Percentiles rank a stretch among this genome's conserved stretches.
phyloP scores from a whole-genome alignment of 35 echinoderm and acorn worm species.

The Strongylocentrotus purpuratus region DNA sequence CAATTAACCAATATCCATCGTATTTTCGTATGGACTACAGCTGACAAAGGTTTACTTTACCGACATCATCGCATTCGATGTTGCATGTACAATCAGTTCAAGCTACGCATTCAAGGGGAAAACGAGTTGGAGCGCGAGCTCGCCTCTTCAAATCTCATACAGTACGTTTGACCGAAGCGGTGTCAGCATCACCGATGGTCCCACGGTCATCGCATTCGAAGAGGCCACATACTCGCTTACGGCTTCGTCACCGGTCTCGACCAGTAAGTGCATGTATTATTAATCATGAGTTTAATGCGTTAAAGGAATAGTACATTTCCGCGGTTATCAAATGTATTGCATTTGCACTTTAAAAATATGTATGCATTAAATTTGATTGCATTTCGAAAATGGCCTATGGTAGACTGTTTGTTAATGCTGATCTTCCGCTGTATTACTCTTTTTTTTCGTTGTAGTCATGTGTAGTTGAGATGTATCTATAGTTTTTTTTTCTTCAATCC shows the following conservation, averaged over 20 bases:
- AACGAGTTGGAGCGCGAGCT: conserved; percentile 37
- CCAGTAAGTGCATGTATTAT: conserved; percentile 26
- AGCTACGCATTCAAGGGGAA: conserved; percentile 42
- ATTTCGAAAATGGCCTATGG: too few relatives aligned
- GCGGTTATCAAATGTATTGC: too few relatives aligned
- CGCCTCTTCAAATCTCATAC: conserved; percentile 51
- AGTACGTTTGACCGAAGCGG: conserved; percentile 13
- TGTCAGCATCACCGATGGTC: background rate
- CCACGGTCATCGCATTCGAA: conserved; percentile 4
- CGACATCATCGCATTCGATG: conserved; percentile 46
- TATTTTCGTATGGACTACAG: background rate
- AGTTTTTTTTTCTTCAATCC: too few relatives aligned
- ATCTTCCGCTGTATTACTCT: too few relatives aligned
- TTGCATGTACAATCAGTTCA: conserved; percentile 38
- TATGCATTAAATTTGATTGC: too few relatives aligned
- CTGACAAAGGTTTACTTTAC: conserved; percentile 52
- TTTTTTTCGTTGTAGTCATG: too few relatives aligned
- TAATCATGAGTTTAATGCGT: too few relatives aligned
- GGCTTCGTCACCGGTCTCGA: conserved; percentile 5
- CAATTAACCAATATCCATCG: background rate
- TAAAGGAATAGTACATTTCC: too few relatives aligned
- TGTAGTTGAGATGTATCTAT: too few relatives aligned
- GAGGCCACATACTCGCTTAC: conserved; percentile 51
- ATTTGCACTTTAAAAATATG: too few relatives aligned
- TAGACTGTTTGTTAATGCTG: too few relatives aligned